Base-by-base conservation (phyloP, 2,113 vertebrate species). In the Anarhynchus alexandrinus region DNA sequence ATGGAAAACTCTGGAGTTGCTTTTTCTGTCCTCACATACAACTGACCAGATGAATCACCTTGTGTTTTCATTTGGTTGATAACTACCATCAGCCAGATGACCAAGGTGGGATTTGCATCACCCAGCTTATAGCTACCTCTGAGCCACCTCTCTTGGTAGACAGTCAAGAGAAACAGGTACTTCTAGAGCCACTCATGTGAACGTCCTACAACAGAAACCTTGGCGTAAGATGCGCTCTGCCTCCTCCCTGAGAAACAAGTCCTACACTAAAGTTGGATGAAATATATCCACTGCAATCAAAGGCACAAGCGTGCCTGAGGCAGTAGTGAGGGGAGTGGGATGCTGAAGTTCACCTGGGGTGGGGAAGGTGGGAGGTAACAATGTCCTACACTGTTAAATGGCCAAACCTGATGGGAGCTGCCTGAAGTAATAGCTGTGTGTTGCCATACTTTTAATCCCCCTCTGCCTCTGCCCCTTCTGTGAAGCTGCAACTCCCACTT, bases 171-270 rank as follows among this genome's bases (percentile, higher is more conserved):
- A 85, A 90, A 23, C 62, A 81, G 62, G 66, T 86, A 47, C 36
- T 64, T 85, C 52, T 49, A 8, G 65, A 89, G 61, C 34, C 34
- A 18, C 58, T 45, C 3, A 11, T n/a, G 27, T 47, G 57, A 55
- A 20, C 0, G 2, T 76, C 77, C 52, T 52, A 8, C 52, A 15
- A 15, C 52, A 76, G 43, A 85, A 91, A 32, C 36, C 15, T 59
- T 72, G 52, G 43, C 0, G 0, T 67, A 43, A 57, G 40, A 20
- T 9, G 8, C n/a, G 29, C 14, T 36, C 23, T 76, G 66, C 29
- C 36, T 86, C 36, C 43, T 86, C 26, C 38, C 83, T 65, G 69
- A 32, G 47, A 10, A 80, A 29, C 8, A 5, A 84, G 32, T 87
- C 64, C 57, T 47, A 80, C 30, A 4, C 45, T 51, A 26, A 64